Percentiles rank a stretch among this genome's conserved stretches.
phyloP scores from a whole-genome alignment of 2,888 invertebrate species.

The Leucophenga montana region DNA sequence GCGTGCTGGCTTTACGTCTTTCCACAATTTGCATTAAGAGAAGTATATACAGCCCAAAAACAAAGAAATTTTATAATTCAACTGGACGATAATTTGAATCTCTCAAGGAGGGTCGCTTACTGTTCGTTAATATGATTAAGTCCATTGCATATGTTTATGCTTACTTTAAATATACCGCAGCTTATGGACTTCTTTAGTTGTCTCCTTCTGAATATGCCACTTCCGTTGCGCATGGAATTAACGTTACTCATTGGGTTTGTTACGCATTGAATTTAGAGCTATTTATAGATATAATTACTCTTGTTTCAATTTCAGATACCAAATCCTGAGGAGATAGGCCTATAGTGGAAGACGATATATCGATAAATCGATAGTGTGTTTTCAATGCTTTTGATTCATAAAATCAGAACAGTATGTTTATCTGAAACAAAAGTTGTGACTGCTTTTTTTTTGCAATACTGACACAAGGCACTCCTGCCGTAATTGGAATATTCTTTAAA shows the following conservation, averaged over 20 bases:
- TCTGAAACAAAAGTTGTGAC: slow-evolving; percentile 31
- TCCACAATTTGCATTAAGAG: slow-evolving; percentile 46
- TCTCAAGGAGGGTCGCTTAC: slow-evolving; percentile 47
- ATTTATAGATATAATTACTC: neutral
- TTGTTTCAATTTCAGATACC: slow-evolving; percentile 45
- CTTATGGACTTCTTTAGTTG: slow-evolving; percentile 25
- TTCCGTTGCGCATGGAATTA: slow-evolving; percentile 35
- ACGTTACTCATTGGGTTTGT: slow-evolving; percentile 25
- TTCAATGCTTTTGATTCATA: neutral
- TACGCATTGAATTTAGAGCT: too few species aligned
- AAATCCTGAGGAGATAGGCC: slow-evolving; percentile 42
- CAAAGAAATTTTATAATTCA: slow-evolving; percentile 36
- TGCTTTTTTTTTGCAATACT: slow-evolving; percentile 44
- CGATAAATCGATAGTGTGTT: slow-evolving; percentile 43
- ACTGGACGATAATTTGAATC: slow-evolving; percentile 36
- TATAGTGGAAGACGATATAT: slow-evolving; percentile 41
- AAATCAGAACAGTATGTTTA: neutral
- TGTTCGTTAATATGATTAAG: slow-evolving; percentile 51
- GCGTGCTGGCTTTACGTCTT: slow-evolving; percentile 38
- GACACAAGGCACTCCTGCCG: slow-evolving; percentile 30
- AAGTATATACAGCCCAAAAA: slow-evolving; percentile 28
- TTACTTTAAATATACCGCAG: slow-evolving; percentile 36
- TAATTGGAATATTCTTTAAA: slow-evolving; percentile 38
- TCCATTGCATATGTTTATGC: slow-evolving; percentile 38
- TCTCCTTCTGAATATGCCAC: slow-evolving; percentile 37